Base-by-base conservation (phyloP, 2,888 invertebrate genomes). In the Pristionchus mayeri region DNA sequence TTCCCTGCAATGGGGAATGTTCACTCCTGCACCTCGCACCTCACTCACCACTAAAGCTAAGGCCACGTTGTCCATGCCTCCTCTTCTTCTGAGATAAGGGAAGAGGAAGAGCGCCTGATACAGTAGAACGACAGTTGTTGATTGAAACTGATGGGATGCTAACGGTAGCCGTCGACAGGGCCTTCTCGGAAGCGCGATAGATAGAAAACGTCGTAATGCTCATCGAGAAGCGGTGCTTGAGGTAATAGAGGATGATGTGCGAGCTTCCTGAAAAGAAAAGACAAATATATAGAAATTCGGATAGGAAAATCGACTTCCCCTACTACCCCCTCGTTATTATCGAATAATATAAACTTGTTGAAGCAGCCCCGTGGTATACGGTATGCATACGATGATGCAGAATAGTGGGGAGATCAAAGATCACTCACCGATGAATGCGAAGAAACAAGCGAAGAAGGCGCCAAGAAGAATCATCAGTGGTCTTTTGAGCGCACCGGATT, bases 191-290 rank as follows among this genome's bases (percentile, higher is more conserved):
- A 21, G 86, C 86, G n/a, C 86, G 84, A 18, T 86, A 54, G 37
- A 80, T 80, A 6, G 84, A 71, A 48, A 85, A 87, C 16, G 85
- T 54, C 30, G 44, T 52, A 24, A 80, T 48, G 82, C 84, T 82
- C 87, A 86, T 86, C 37, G 84, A 37, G 82, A 87, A 86, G 40
- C 86, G 79, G 37, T 85, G 86, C 60, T 86, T 87, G 50, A 87
- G 76, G 76, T 86, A 87, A 76, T 60, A 86, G 79, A 87, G 87
- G 48, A 86, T 54, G n/a, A 87, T 85, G 60, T 86, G 85, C 60
- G 85, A 83, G 30, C 84, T 81, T 67, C 86, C 86, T 86, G 34
- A 84, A 18, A 34, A 60, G 16, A 4, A 48, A 37, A 24, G 44
- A 76, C 50, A 27, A 34, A 13, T 13, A 6, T 44, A 44, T 9